Evolutionary conservation across 2,113 vertebrate species (phyloP), one percentile per base, ranked within the genome.

Genomic region (Engystomops pustulosus): DNA sequence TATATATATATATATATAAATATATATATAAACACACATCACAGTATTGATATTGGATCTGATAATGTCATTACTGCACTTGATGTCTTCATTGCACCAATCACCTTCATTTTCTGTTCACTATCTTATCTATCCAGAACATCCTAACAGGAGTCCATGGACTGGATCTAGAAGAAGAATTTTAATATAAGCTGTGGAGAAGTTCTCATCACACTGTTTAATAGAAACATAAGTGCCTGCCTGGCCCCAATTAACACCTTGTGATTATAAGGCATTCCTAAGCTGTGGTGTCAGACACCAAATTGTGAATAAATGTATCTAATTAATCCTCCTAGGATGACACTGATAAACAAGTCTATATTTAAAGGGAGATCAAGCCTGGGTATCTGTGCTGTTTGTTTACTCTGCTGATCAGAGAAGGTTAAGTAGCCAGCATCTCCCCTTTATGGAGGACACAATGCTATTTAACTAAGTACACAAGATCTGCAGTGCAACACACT

Each of bases 211-310:
- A 94, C 95, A 92, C 95, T 95, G 92, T 93, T 96, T 96, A 97
- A 96, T 95, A 94, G 94, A 93, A 96, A 95, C 92, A 90, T 95
- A 96, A 95, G 95, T 95, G 94, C 94, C 92, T 96, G 94, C 93
- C 94, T 96, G 96, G 95, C 95, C 96, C 96, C 96, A 99, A 98
- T 99, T 98, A 98, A 98, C 96, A 98, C 97, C 95, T 97, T 94
- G 93, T 95, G 96, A 96, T 95, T 94, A 96, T 96, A 94, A 95
- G 94, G 94, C 94, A 94, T 92, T 95, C 94, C 93, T 94, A 91
- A 94, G 91, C 92, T 60, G 90, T 90, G 87, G 94, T 93, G 94
- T 92, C 93, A 95, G 94, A 95, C 93, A 86, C 91, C 92, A 91
- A 93, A 94, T 93, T 93, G 93, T 88, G 92, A 94, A 91, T 90